Evolutionary conservation across 2,888 invertebrate species (phyloP), one percentile per base, ranked within the genome.

Genomic region (Ornithoptera priamus): DNA sequence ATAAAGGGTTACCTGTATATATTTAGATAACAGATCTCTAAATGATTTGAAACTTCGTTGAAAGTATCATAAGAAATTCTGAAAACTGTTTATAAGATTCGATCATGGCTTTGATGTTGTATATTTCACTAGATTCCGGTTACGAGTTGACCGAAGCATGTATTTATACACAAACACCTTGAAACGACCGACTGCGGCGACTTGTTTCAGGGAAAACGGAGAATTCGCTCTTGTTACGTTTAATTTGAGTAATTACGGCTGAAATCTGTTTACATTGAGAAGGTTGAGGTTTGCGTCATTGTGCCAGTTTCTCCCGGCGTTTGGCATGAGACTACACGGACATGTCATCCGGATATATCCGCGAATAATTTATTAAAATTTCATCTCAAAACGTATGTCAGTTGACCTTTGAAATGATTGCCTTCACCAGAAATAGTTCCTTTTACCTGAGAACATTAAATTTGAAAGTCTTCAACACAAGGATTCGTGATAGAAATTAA

Each of bases 211-310:
- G 62, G 62, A 62, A 50, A 70, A 66, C 66, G 56, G 62, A 70
- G 66, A 66, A 66, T 53, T 62, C 57, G 58, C 42, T 61, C 62
- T 58, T 46, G 39, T 30, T 66, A n/a, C 39, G 60, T 69, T 65
- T 60, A 42, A 69, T 65, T 65, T 58, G 66, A 20, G 62, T 62
- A 62, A 70, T 70, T 62, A 62, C 30, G 18, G 17, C 58, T 62
- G 20, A 20, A 24, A 58, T 24, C 57, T 42, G 65, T 65, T 69
- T 58, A 24, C 58, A 46, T 22, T 53, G 62, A 15, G 66, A 62
- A 70, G 66, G 69, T 66, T 59, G 50, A 50, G 69, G 65, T 66
- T 70, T 58, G 69, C 69, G 69, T 70, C 69, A 70, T 42, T 8
- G 20, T 56, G 17, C 53, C 30, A 2, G 53, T 63, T 63, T 57